Conservation (phyloP, 2,797 vertebrate genomes). For the Peromyscus attwateri region DNA sequence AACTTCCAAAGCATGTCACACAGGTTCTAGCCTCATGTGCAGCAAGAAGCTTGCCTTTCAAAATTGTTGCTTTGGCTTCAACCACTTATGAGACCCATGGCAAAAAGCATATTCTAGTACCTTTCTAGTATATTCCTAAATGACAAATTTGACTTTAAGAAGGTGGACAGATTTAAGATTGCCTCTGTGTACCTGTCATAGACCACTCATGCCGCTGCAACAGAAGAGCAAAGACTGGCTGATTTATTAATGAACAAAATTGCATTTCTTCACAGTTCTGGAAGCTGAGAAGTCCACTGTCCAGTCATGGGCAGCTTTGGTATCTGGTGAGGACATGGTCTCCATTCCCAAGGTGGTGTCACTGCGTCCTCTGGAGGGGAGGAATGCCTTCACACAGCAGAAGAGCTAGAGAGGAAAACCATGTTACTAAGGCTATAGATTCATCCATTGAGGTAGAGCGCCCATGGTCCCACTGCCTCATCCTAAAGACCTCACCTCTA, state of each 20-base stretch:
- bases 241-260: background rate
- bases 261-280: background rate
- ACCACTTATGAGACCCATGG: background rate
- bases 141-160: constrained; percentile 29
- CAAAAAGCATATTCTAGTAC: background rate
- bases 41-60: background rate
- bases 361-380: no score
- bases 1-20: background rate
- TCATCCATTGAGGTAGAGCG: no score
- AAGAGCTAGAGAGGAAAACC: background rate
- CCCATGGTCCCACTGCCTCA: background rate
- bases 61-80: background rate
- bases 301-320: background rate
- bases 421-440: background rate
- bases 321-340: background rate
- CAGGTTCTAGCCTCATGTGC: background rate
- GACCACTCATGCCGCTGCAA: background rate
- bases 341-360: background rate
- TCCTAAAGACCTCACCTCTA: background rate
- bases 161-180: constrained; percentile 11
- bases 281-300: background rate
- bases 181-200: background rate
- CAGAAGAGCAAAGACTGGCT: background rate
- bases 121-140: constrained; percentile 30
- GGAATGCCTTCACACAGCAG: background rate